Conservation (phyloP, 92 coral and sea anemone species). For the Palythoa caribaeorum region DNA sequence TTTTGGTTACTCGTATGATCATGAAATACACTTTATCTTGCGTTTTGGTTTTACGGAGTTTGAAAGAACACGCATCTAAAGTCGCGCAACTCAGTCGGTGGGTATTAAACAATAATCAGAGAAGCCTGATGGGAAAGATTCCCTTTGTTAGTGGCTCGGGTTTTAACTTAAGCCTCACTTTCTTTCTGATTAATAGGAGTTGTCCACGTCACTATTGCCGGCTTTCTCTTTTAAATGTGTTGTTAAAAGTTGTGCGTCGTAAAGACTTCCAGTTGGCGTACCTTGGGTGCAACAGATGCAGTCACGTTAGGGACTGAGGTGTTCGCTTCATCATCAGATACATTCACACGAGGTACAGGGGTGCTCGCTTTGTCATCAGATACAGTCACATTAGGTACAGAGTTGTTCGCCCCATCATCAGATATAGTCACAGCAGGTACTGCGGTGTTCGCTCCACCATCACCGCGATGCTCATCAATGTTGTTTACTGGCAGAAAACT, state of each 20-base stretch:
- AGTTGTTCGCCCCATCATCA: neutral
- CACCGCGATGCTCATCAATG: neutral
- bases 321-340: neutral
- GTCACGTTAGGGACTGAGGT: neutral
- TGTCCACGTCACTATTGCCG: neutral
- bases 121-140: too few relatives aligned
- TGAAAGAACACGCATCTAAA: too few relatives aligned
- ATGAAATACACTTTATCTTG: too few relatives aligned
- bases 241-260: neutral
- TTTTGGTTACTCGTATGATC: too few relatives aligned
- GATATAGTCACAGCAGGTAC: neutral
- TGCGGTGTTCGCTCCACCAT: neutral
- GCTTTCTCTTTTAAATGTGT: neutral
- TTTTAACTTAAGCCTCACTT: too few relatives aligned
- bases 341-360: neutral
- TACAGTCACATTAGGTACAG: too few relatives aligned
- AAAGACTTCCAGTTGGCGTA: neutral
- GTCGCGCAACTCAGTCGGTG: too few relatives aligned
- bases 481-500: constrained; percentile 37
- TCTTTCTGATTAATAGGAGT: neutral
- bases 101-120: too few relatives aligned
- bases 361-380: neutral
- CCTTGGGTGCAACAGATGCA: neutral
- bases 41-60: too few relatives aligned
- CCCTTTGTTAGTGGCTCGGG: too few relatives aligned